Conservation (phyloP, 2,113 vertebrate genomes). For the Chunga burmeisteri region DNA sequence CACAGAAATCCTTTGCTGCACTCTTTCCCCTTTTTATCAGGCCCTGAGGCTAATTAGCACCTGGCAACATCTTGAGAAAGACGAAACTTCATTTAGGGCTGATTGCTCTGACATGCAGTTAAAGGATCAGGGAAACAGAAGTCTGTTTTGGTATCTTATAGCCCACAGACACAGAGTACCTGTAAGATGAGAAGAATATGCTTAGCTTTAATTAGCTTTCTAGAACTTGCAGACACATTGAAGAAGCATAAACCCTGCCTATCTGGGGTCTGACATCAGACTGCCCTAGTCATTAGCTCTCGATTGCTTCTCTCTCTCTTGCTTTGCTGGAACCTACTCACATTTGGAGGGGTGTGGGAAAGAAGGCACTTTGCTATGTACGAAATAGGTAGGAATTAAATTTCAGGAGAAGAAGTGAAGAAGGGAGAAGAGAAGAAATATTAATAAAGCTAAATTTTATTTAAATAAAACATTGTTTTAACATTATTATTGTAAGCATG, state of each 20-base stretch:
- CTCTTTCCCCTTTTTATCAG: not conserved
- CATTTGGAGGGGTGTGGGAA: not conserved
- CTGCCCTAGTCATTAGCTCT: not conserved
- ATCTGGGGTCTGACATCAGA: not conserved
- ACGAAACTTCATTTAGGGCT: not conserved
- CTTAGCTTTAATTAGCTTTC: conserved; percentile 15
- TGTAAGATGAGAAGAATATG: conserved; percentile 26
- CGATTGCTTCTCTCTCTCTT: not conserved
- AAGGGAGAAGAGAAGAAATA: not conserved
- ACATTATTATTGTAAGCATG: not conserved
- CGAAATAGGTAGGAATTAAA: not conserved
- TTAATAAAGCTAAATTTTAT: not conserved
- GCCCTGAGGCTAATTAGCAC: not conserved
- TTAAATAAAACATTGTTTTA: not conserved
- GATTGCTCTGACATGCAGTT: not conserved
- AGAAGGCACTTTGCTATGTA: not conserved
- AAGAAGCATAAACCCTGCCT: not conserved
- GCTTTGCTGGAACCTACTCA: not conserved
- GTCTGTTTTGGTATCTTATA: not conserved
- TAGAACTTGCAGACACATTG: not conserved
- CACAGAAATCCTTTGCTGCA: not conserved
- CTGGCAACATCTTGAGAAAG: not conserved
- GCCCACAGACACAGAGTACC: not conserved
- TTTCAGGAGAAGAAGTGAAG: not conserved
- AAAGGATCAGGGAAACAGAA: not conserved